Evolutionary conservation across 2,797 vertebrate species (phyloP), one percentile per base, ranked within the genome.

Genomic region (Xiphophorus birchmanni): DNA sequence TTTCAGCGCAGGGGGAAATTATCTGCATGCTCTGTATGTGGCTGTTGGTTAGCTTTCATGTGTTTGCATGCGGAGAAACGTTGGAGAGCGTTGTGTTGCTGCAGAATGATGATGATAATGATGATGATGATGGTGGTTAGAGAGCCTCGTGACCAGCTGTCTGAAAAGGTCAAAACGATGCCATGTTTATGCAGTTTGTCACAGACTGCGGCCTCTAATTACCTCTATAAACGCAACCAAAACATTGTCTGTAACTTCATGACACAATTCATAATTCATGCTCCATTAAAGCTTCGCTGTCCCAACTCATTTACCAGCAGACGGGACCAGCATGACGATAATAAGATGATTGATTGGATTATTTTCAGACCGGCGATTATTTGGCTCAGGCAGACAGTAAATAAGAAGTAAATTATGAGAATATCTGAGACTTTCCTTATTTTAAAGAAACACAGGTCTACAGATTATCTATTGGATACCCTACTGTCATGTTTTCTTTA

Each of bases 261-360:
- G 50, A 87, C 75, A 69, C 73, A 1, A 75, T 87, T 85, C 17
- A 79, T 83, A 73, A 88, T 87, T 83, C 10, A 84, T 40, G 54
- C 81, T 87, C 58, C 78, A 74, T 83, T 88, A 76, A 60, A 42
- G 44, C 72, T 76, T 74, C 76, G 58, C 79, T 78, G 79, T 73
- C 87, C 52, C 76, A 48, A 74, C 78, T 87, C 18, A 67, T 85
- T 89, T 82, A 4, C 73, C 65, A 42, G 72, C 78, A 73, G 85
- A 81, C 74, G 4, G 79, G 45, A 74, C 56, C 74, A 37, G 79
- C 63, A 32, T n/a, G 60, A 65, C 44, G 45, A 89, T 82, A 82
- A 86, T 78, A 7, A 47, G 47, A 58, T 85, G 89, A 89, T 50
- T 84, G 87, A 89, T 77, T 67, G 73, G 48, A 74, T 81, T 7